Evolutionary conservation across 2,113 vertebrate species (phyloP), one percentile per base, ranked within the genome.

Genomic region (Salvelinus fontinalis): DNA sequence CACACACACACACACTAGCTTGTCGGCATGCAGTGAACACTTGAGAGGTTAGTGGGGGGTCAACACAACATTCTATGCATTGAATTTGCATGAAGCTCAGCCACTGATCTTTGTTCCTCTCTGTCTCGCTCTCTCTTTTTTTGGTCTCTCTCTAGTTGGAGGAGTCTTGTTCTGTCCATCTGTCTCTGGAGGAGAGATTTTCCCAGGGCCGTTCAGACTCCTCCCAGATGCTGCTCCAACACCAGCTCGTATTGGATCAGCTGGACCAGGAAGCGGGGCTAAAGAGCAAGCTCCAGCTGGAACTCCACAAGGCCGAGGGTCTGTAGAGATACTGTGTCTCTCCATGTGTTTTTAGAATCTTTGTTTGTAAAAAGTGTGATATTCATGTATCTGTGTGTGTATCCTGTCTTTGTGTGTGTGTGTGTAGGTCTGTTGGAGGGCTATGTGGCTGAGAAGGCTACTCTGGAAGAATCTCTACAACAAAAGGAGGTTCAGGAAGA

Each of bases 281-380:
- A 39, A 96, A 95, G 89, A 93, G 90, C 18, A 86, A 89, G 3
- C 93, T 99, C 68, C 90, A 89, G 2, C 82, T 97, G 12, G 91
- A 98, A 66, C 93, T 98, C 49, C 97, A 99, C 82, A 97, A 96
- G 82, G 91, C 95, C 0, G 94, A 96, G 78, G 97, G 98, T 99
- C 26, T 39, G 66, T 26, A 18, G 65, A 29, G 1, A 67, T 11
- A 51, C 12, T 51, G 49, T 51, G 6, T 16, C 1, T 51, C 2
- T 51, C 67, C 11, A 0, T 34, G 44, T 70, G 54, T n/a, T 26
- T 76, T 0, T 70, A 51, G 0, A 6, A 27, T 26, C 11, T 66
- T 8, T 12, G 26, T 66, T 3, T 26, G 12, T 66, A 2, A 66
- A 66, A 14, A 66, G 26, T 11, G 6, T 24, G 29, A 67, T 12